These are phyloP conservation scores for Acinonyx jubatus DNA, from an alignment of 2,113 vertebrate species.

Conservation along the genomic window DNA sequence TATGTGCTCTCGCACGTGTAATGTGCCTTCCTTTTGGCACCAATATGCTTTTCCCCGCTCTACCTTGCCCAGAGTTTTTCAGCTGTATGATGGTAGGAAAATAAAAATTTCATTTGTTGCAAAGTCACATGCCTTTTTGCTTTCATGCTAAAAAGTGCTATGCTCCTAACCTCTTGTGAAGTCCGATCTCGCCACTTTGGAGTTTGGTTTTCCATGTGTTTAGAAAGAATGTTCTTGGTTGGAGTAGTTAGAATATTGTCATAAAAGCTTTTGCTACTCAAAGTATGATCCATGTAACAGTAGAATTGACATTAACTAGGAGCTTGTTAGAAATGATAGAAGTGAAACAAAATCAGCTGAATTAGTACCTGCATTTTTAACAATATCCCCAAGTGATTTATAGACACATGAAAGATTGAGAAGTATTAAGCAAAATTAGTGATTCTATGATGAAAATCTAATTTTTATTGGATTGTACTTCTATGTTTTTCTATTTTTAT, in stretches of 20 bases:
- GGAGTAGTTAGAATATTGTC: background rate
- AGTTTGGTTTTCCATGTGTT: background rate
- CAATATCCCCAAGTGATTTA: background rate
- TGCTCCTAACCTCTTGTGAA: background rate
- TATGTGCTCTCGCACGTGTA: background rate
- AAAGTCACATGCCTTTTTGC: background rate
- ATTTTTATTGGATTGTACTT: background rate
- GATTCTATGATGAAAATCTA: background rate
- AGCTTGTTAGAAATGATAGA: background rate
- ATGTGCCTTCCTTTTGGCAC: background rate
- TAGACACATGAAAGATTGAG: background rate
- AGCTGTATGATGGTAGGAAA: background rate
- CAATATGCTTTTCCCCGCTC: fast-evolving
- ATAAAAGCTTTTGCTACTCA: background rate
- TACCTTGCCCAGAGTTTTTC: fast-evolving
- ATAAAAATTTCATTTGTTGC: background rate
- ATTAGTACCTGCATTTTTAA: background rate
- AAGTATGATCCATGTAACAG: background rate
- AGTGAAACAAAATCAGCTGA: background rate
- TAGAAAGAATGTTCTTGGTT: background rate
- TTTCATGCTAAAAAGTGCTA: background rate
- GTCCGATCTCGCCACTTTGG: background rate
- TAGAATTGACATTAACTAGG: background rate
- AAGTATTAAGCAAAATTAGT: background rate
- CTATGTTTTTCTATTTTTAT: background rate